Evolutionary conservation across 2,113 vertebrate species (phyloP), one percentile per base, ranked within the genome.

Genomic region (Pardalotus punctatus): DNA sequence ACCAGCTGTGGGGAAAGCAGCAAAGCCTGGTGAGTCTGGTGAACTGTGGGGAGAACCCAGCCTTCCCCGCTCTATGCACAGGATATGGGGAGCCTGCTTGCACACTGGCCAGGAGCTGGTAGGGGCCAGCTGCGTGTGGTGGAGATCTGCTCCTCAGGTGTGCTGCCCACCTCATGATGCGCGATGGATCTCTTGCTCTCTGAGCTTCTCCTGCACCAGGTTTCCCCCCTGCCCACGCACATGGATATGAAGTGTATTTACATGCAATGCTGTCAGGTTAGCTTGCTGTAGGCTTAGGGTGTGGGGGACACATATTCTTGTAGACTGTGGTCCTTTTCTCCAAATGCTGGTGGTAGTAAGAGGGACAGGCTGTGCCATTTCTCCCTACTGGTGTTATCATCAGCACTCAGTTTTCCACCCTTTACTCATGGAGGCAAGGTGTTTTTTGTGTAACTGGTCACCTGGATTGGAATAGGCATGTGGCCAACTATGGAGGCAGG

Each of bases 261-360:
- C 27, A 33, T 42, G 29, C 56, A 35, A 27, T 50, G 16, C 2
- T 1, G 25, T 66, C 0, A 0, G 14, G 21, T 80, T 73, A 36
- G 1, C 1, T 54, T 8, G 1, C 20, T 1, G 0, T 18, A 70
- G 28, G 25, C 31, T 84, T 11, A 53, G 11, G 6, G 5, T 67
- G 12, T 56, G 36, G 5, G 56, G 17, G 4, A 5, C 19, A 23
- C 0, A 0, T 61, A 15, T 57, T 86, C 36, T 73, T 10, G 2
- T 27, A 42, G 5, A 6, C 33, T 4, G 1, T 27, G 4, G 8
- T 9, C 10, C 11, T 17, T 81, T 62, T 84, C 69, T 56, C 33
- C 43, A 64, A 38, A 38, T 38, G 20, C 29, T 88, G 15, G 5
- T 72, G 28, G 33, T 17, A 19, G 11, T 9, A 88, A 8, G 14